Conservation (phyloP, 2,888 invertebrate species). For the Drosophila neonasuta region DNA sequence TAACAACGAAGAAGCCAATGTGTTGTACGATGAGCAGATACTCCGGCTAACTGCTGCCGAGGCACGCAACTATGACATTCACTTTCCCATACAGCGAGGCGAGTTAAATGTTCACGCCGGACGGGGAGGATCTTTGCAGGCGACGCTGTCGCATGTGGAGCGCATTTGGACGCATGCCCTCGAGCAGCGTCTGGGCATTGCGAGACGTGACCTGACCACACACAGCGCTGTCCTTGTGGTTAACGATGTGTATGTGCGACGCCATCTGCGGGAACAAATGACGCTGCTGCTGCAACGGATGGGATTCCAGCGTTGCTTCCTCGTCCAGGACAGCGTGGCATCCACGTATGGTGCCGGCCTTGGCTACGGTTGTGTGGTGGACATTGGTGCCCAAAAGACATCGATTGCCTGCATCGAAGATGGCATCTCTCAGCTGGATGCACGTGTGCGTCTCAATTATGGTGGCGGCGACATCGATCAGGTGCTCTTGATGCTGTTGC, state of each 20-base stretch:
- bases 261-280: constrained; percentile 92
- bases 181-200: constrained; percentile 89
- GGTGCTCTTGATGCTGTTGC: constrained; percentile 92
- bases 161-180: constrained; percentile 94
- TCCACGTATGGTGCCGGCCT: constrained; percentile 93
- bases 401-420: constrained; percentile 98
- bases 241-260: constrained; percentile 94
- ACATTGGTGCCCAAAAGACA: constrained; percentile 97
- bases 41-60: constrained; percentile 55
- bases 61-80: constrained; percentile 91
- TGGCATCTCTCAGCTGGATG: constrained; percentile 94
- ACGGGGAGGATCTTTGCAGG: constrained; percentile 92
- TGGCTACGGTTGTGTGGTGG: constrained; percentile 95
- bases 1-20: neutral
- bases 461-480: constrained; percentile 96
- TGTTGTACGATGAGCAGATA: constrained; percentile 70
- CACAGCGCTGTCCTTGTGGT: constrained; percentile 94
- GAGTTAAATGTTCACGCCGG: constrained; percentile 92
- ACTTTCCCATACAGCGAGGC: constrained; percentile 94
- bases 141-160: constrained; percentile 92
- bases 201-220: constrained; percentile 86
- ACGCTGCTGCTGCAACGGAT: constrained; percentile 90
- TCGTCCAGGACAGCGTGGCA: constrained; percentile 88
- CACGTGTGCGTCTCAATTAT: constrained; percentile 91
- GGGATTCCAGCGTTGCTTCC: constrained; percentile 90